phyloP scores from a whole-genome alignment of 2,888 invertebrate species.

The Mylabris sibirica region DNA sequence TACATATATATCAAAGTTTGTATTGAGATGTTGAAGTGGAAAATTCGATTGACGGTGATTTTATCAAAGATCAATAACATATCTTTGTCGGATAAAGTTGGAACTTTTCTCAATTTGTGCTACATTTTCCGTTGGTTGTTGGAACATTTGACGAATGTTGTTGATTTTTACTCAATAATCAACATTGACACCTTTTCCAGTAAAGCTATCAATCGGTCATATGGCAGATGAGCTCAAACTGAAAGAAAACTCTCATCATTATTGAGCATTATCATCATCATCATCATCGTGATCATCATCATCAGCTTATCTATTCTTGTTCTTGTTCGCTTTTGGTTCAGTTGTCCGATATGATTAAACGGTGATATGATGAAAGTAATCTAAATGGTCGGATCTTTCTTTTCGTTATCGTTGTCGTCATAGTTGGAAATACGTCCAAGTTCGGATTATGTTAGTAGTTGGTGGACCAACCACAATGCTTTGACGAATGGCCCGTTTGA shows the following conservation, averaged over 20 bases:
- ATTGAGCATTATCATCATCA: background rate
- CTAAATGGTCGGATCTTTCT: conserved; percentile 23
- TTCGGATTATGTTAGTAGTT: conserved; percentile 32
- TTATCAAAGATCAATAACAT: background rate
- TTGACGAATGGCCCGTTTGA: conserved; percentile 40
- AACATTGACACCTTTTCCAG: conserved; percentile 2
- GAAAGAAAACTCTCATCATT: background rate
- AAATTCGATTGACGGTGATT: background rate
- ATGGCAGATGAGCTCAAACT: background rate
- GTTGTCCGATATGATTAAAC: conserved; percentile 28
- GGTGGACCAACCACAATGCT: conserved; percentile 36
- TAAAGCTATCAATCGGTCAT: background rate
- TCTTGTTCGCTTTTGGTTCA: conserved; percentile 1
- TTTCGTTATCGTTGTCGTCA: background rate
- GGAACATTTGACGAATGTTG: background rate
- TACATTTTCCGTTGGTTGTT: background rate
- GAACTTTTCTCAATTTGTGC: background rate
- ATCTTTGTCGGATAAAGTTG: background rate
- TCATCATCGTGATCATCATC: background rate
- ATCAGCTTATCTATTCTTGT: background rate
- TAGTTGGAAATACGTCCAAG: background rate
- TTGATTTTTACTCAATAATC: background rate
- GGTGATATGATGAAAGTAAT: conserved; percentile 30
- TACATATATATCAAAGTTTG: too few relatives aligned
- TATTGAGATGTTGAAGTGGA: background rate